Evolutionary conservation across 2,888 invertebrate species (phyloP).

Genomic region (Eupithecia vulgata): DNA sequence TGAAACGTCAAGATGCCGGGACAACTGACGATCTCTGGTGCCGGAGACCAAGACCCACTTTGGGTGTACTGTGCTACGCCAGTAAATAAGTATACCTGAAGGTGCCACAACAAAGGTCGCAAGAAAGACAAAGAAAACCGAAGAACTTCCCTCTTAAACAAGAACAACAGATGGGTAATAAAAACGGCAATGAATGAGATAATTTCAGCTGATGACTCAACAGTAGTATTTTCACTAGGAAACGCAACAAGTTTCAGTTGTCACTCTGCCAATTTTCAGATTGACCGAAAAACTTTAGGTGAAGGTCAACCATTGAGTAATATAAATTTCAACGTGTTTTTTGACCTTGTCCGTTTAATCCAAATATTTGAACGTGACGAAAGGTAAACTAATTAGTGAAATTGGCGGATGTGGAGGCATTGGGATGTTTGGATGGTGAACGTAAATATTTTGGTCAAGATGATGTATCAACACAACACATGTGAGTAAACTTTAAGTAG

Average conservation of each 20-base stretch:
- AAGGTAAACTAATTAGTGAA: constrained; percentile 38
- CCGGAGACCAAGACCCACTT: not conserved
- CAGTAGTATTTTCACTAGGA: constrained; percentile 13
- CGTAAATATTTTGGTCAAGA: constrained; percentile 29
- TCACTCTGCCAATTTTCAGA: constrained; percentile 58
- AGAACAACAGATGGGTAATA: not conserved
- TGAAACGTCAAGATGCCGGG: not conserved
- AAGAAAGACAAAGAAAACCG: constrained; percentile 6
- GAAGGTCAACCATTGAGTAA: constrained; percentile 64
- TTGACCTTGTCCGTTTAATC: constrained; percentile 42
- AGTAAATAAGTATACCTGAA: not conserved
- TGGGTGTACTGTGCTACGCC: not conserved
- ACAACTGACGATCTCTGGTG: not conserved
- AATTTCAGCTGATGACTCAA: constrained; percentile 14
- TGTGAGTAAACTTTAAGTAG: not conserved
- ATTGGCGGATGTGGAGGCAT: constrained; percentile 33
- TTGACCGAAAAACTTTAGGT: constrained; percentile 57
- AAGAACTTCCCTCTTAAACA: not conserved
- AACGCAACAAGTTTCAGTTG: constrained; percentile 44
- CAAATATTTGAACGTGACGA: constrained; percentile 37
- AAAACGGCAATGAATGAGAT: constrained; percentile 8
- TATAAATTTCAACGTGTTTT: constrained; percentile 34
- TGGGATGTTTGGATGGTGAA: constrained; percentile 25
- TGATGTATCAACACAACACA: constrained; percentile 4
- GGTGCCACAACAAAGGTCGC: not conserved